Base-by-base conservation (phyloP, 2,888 invertebrate genomes). In the Hydroisotoma schaefferi region DNA sequence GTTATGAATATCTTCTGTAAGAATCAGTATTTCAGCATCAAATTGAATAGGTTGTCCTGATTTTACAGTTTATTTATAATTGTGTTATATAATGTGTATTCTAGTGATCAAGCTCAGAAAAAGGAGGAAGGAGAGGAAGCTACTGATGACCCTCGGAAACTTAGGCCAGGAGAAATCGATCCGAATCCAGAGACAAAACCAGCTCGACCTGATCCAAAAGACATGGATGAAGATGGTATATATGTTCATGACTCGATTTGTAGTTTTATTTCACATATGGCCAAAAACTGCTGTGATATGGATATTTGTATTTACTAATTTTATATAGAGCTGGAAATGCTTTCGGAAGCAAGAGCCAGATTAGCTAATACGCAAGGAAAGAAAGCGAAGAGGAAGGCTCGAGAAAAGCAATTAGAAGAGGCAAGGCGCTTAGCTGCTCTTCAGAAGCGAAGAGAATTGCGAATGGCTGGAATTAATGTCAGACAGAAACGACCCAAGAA, bases 151-250 rank as follows among this genome's bases (percentile, higher is more conserved):
- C 97, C 98, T 0, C 83, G 98, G 33, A 98, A 98, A 77, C 81
- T 99, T 43, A 95, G 95, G 76, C 98, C 98, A 0, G 99, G 99
- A 26, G 99, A 99, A 81, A 99, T 99, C 74, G 99, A 99, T 80
- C 99, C 99, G 0, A 98, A 98, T 79, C 99, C 99, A 10, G 99
- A 99, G 80, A 99, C 98, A 0, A 99, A 99, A 78, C 99, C 99
- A 2, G 99, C 99, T 0, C 82, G 98, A 53, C 99, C 99, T 1
- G 99, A 99, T 80, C 98, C 98, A 1, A 94, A 98, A 74, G 99
- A 99, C 76, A 99, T 99, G 99, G 99, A 99, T 79, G 98, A 99
- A 84, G 98, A 99, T 83, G 95, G 91, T 90, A 78, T 68, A 72
- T 57, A 44, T 33, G n/a, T 46, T 43, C 20, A 43, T 43, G n/a